These are phyloP conservation scores for Odocoileus virginianus DNA, from an alignment of 2,113 vertebrate species.

Conservation along the genomic window DNA sequence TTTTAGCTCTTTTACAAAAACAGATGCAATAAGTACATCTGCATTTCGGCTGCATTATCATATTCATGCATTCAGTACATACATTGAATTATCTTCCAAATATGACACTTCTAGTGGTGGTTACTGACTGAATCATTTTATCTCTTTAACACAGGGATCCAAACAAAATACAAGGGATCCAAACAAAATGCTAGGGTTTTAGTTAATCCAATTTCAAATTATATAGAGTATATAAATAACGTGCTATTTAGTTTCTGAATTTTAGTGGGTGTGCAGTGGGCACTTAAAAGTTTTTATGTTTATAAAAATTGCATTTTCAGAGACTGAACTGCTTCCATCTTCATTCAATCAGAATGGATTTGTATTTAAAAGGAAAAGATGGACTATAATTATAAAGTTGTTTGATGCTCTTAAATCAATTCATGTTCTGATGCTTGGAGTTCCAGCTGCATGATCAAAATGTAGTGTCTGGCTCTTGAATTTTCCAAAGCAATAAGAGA, in stretches of 20 bases:
- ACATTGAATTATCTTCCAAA: background rate
- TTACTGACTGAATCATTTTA: background rate
- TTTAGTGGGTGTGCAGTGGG: background rate
- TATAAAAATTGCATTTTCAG: constrained; percentile 50
- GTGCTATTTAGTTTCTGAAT: constrained; percentile 30
- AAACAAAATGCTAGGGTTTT: background rate
- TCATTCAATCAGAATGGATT: constrained; percentile 66
- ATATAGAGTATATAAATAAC: background rate
- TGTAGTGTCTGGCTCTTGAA: constrained; percentile 49
- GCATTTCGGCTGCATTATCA: background rate
- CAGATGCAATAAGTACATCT: background rate
- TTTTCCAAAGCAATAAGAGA: constrained; percentile 67
- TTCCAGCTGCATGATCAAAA: constrained; percentile 63
- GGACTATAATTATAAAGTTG: constrained; percentile 39
- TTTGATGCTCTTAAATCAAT: constrained; percentile 55
- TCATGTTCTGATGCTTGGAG: background rate
- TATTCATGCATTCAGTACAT: background rate
- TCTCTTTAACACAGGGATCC: constrained; percentile 16
- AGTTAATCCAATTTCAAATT: constrained; percentile 52
- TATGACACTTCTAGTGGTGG: background rate
- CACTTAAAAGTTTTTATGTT: background rate
- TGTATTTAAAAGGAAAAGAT: constrained; percentile 59
- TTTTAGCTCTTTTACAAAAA: background rate
- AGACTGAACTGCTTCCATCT: constrained; percentile 37
- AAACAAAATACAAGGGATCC: background rate